phyloP scores from a whole-genome alignment of 53 echinoderm and acorn worm genomes.

The Echinometra lucunter region DNA sequence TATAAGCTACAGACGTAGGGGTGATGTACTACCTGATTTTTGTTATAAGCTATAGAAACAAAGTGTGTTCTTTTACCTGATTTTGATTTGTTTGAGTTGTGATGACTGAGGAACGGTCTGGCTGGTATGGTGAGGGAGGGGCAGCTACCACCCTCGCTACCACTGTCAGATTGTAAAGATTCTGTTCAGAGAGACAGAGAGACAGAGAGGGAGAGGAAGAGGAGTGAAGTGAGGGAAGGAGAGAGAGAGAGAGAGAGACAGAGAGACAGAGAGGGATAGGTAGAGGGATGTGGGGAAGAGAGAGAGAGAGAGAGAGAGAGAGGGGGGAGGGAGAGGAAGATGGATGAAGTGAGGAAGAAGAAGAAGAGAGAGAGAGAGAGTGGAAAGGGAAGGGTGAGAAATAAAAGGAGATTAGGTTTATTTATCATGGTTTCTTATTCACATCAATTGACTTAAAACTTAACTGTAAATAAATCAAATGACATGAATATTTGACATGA shows the following conservation, averaged over 20 bases:
- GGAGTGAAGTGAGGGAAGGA: not conserved
- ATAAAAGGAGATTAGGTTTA: not conserved
- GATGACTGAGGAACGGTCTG: slow-evolving; percentile 46
- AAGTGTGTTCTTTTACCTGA: slow-evolving; percentile 11
- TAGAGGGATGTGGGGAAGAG: not conserved
- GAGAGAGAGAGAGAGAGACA: not conserved
- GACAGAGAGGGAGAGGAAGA: not conserved
- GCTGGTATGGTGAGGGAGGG: not conserved
- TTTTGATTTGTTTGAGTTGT: slow-evolving; percentile 53
- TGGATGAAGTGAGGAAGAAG: not conserved
- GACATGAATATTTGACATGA: no score
- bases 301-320: not conserved
- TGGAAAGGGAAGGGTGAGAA: not conserved
- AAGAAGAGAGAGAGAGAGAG: slow-evolving; percentile 9
- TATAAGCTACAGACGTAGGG: not conserved
- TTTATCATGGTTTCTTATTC: no score
- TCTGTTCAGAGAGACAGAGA: not conserved
- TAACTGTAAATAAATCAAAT: no score
- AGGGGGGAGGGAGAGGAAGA: not conserved
- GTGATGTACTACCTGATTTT: not conserved
- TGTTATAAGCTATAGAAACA: not conserved
- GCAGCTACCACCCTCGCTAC: slow-evolving; percentile 46
- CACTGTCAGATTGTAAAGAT: slow-evolving; percentile 56
- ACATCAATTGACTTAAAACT: no score
- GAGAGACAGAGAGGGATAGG: not conserved